A percentile compares a stretch with the other conserved stretches of the same genome.
Evolutionary conservation across 2,797 vertebrate species (phyloP).

Genomic region (Chelon auratus): DNA sequence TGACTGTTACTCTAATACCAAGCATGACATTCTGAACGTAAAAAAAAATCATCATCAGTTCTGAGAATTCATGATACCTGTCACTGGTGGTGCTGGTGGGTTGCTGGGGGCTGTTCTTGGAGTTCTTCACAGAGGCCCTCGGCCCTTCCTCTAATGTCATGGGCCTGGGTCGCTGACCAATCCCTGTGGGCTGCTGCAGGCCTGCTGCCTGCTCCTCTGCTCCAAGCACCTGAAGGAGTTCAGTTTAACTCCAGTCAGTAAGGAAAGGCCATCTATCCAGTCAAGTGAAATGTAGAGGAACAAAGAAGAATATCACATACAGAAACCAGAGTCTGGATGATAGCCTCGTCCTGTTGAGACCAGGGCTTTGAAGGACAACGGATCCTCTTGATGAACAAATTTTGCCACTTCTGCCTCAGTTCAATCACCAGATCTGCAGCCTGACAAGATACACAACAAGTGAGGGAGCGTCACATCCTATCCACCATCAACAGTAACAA

Average conservation of each 20-base stretch:
- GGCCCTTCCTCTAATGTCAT: constrained; percentile 57
- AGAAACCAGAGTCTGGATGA: constrained; percentile 86
- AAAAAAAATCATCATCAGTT: constrained; percentile 3
- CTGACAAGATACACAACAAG: constrained; percentile 71
- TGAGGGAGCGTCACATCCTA: too few relatives aligned
- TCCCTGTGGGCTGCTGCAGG: constrained; percentile 94
- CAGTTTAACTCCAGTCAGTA: constrained; percentile 6
- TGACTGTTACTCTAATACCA: too few relatives aligned
- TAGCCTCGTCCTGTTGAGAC: constrained; percentile 90
- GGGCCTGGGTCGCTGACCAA: constrained; percentile 92
- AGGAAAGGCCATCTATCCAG: neutral
- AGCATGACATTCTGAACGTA: neutral
- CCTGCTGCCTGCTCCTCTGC: constrained; percentile 89
- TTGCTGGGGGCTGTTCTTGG: constrained; percentile 21
- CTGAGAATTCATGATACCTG: constrained; percentile 24
- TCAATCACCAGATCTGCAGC: constrained; percentile 88
- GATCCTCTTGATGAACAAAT: constrained; percentile 90
- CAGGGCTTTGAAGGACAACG: constrained; percentile 89
- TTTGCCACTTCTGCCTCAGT: constrained; percentile 95
- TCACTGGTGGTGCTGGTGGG: constrained; percentile 23
- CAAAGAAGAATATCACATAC: constrained; percentile 57
- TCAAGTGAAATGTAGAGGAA: neutral
- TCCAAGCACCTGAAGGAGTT: constrained; percentile 80
- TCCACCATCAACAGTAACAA: too few relatives aligned
- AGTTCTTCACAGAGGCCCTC: constrained; percentile 26